Base-by-base conservation (phyloP, 2,888 invertebrate genomes). In the Vesta saturnalis region DNA sequence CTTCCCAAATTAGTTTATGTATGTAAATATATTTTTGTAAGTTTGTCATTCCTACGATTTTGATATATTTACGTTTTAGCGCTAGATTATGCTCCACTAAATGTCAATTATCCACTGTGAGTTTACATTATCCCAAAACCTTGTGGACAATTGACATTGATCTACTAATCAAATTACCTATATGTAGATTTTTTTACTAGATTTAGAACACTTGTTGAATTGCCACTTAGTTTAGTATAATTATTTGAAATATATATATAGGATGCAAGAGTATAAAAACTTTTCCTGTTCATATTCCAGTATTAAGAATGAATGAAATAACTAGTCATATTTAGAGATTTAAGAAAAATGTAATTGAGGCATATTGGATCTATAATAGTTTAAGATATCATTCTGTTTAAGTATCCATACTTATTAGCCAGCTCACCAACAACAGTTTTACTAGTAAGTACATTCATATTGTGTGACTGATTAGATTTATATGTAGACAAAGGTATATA, bases 391-490 rank as follows among this genome's bases (percentile, higher is more conserved):
- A 2, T n/a, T 43, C 12, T 2, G 43, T 43, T 39, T 16, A 58
- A 39, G 56, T 56, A 56, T 56, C 21, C 12, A 16, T 56, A 57
- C 58, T 49, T 64, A 46, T 49, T 65, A 60, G 52, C 55, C 54
- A 22, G 56, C 19, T 60, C 30, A 61, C 30, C 56, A 60, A 55
- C 55, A 60, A n/a, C n/a, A 54, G 60, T 54, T 64, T 47, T 43
- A 14, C 43, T 43, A 43, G 47, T 8, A 8, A 47, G 15, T 47
- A 47, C 14, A 47, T 60, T 56, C 47, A 61, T 60, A 67, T 58
- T 57, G 61, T 62, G 61, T 49, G 61, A 67, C 61, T 67, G 67
- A 61, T 49, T 57, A 61, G 47, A 47, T 67, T 61, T 67, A 61
- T 15, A 63, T 67, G 67, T 67, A 67, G 23, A 23, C 59, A 60